A percentile compares a stretch with the other conserved stretches of the same genome.
phyloP scores from a whole-genome alignment of 2,797 vertebrate genomes.

The Miichthys miiuy region DNA sequence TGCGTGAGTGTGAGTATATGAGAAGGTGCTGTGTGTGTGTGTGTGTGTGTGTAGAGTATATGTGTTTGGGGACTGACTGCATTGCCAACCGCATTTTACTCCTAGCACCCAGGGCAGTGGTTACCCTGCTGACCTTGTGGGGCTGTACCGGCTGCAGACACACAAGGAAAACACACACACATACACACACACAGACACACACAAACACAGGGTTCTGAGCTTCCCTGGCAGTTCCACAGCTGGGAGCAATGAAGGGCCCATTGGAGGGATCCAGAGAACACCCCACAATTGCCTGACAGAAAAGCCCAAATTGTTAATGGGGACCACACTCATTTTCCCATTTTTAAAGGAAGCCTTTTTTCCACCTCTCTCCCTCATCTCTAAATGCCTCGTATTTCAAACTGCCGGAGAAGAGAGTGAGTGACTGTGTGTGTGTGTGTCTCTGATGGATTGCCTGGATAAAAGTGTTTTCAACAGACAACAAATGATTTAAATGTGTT shows the following conservation, averaged over 20 bases:
- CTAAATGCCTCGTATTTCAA: slow-evolving; percentile 73
- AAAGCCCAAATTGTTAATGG: slow-evolving; percentile 86
- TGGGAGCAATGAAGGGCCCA: slow-evolving; percentile 86
- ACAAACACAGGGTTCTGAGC: slow-evolving; percentile 56
- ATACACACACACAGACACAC: slow-evolving; percentile 38
- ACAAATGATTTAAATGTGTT: slow-evolving; percentile 65
- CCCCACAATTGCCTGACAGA: slow-evolving; percentile 86
- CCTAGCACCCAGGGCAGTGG: slow-evolving; percentile 71
- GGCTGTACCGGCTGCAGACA: slow-evolving; percentile 59
- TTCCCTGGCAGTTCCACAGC: slow-evolving; percentile 83
- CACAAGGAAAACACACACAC: slow-evolving; percentile 53
- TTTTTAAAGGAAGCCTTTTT: slow-evolving; percentile 82
- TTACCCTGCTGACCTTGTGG: slow-evolving; percentile 77
- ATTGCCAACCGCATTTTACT: slow-evolving; percentile 65
- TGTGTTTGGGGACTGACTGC: slow-evolving; percentile 55
- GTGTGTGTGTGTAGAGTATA: slow-evolving; percentile 14
- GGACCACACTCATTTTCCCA: slow-evolving; percentile 86
- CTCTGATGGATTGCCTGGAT: slow-evolving; percentile 61
- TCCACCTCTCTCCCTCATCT: slow-evolving; percentile 73
- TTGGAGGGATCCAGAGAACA: slow-evolving; percentile 83
- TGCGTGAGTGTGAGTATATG: slow-evolving; percentile 23
- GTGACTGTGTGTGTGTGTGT: slow-evolving; percentile 40
- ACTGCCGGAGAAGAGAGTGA: slow-evolving; percentile 58
- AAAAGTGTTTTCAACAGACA: slow-evolving; percentile 63
- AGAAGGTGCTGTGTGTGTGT: slow-evolving; percentile 19